These are phyloP conservation scores for Scotopteryx bipunctaria DNA, from an alignment of 2,888 invertebrate genomes.

Conservation along the genomic window DNA sequence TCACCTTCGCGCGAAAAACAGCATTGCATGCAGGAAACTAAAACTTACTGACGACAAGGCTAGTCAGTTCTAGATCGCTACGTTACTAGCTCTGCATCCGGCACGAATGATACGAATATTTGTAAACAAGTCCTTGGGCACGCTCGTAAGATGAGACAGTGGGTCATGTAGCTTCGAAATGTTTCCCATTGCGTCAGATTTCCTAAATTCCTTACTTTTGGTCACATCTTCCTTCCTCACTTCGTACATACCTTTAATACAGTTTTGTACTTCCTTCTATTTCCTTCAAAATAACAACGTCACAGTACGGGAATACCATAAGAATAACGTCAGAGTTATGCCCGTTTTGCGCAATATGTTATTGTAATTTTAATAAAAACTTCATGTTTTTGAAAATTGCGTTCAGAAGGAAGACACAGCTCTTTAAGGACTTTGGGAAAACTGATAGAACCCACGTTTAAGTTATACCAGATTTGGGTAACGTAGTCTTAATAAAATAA, in stretches of 20 bases:
- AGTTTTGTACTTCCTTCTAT: too few relatives aligned
- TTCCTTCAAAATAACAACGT: slow-evolving; percentile 8
- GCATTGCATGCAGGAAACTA: neutral
- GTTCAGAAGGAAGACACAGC: neutral
- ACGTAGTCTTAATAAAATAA: too few relatives aligned
- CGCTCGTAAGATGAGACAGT: slow-evolving; percentile 12
- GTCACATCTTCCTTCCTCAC: neutral
- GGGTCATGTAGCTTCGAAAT: slow-evolving; percentile 2
- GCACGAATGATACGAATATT: slow-evolving; percentile 25
- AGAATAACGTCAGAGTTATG: neutral
- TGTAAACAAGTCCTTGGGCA: slow-evolving; percentile 31
- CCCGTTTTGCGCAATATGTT: neutral
- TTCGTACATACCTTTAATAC: too few relatives aligned
- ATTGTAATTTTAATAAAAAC: slow-evolving; percentile 2
- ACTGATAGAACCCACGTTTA: too few relatives aligned
- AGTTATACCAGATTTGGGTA: too few relatives aligned
- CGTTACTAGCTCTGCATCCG: slow-evolving; percentile 11
- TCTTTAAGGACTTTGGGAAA: too few relatives aligned
- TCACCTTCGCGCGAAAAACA: neutral
- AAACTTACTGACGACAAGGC: neutral
- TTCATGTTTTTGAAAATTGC: neutral
- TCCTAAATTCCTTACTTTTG: neutral
- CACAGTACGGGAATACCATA: slow-evolving; percentile 10
- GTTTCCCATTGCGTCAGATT: slow-evolving; percentile 1
- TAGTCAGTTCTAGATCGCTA: neutral